These are phyloP conservation scores for Protonemura montana DNA, from an alignment of 2,888 invertebrate species.

Conservation along the genomic window DNA sequence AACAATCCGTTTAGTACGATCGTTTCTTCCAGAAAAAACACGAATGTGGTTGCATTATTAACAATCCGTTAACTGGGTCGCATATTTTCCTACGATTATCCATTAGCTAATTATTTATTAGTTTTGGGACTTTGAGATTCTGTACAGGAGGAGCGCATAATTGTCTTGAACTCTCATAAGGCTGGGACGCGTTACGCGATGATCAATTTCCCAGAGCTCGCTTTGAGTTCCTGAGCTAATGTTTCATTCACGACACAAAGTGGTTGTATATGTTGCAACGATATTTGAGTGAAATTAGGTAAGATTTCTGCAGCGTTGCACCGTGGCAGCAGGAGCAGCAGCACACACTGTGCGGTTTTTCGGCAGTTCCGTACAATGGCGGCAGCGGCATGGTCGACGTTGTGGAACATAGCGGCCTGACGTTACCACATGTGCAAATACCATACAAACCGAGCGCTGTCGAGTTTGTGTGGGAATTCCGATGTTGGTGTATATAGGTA, in stretches of 20 bases:
- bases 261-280: neutral
- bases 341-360: conserved; percentile 12
- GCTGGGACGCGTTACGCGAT: neutral
- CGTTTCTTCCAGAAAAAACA: neutral
- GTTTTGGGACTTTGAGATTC: neutral
- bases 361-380: neutral
- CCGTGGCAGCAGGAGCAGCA: no score
- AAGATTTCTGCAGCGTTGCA: neutral
- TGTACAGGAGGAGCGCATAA: neutral
- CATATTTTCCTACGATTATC: neutral
- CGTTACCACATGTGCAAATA: neutral
- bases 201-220: neutral
- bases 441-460: neutral
- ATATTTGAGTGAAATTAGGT: neutral
- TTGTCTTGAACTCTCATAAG: neutral
- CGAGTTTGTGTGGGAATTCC: neutral
- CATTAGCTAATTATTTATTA: neutral
- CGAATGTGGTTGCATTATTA: neutral
- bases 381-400: neutral
- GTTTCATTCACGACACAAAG: neutral
- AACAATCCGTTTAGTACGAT: neutral
- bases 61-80: neutral
- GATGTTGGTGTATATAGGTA: no score
- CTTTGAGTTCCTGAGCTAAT: neutral
- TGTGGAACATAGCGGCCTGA: neutral